These are phyloP conservation scores for Syncerus caffer DNA, from an alignment of 2,797 vertebrate species.

Conservation along the genomic window DNA sequence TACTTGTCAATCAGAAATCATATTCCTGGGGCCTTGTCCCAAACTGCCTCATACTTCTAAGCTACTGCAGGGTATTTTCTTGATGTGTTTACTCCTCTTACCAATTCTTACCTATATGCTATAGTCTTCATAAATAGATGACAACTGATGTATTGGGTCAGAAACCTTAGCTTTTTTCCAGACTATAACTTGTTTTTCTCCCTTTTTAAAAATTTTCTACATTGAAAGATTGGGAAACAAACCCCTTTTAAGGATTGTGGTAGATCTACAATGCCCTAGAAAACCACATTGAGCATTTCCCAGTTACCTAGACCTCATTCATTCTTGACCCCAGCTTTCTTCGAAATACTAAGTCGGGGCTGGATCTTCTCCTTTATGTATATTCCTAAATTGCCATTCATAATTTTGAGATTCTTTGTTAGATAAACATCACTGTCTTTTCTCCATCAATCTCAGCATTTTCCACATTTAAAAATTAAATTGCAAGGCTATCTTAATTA, in stretches of 20 bases:
- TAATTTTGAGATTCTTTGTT: background rate
- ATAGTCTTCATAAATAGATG: background rate
- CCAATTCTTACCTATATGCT: background rate
- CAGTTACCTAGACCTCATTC: background rate
- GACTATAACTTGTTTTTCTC: background rate
- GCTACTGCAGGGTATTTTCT: background rate
- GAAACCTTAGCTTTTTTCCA: background rate
- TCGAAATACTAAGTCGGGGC: background rate
- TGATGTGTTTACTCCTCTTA: background rate
- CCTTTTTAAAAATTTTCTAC: background rate
- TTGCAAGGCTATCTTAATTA: background rate
- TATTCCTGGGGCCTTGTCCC: background rate
- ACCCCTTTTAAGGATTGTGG: background rate
- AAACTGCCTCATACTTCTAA: background rate
- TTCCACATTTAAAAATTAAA: constrained; percentile 1
- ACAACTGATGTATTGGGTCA: background rate
- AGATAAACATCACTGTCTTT: background rate
- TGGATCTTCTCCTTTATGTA: background rate
- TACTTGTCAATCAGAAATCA: background rate
- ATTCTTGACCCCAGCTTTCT: background rate
- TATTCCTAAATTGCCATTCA: background rate
- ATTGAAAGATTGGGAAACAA: background rate
- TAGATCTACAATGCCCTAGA: background rate
- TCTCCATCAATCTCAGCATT: background rate
- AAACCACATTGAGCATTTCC: background rate